Base-by-base conservation (phyloP, 2,113 vertebrate genomes). In the Caracal caracal region DNA sequence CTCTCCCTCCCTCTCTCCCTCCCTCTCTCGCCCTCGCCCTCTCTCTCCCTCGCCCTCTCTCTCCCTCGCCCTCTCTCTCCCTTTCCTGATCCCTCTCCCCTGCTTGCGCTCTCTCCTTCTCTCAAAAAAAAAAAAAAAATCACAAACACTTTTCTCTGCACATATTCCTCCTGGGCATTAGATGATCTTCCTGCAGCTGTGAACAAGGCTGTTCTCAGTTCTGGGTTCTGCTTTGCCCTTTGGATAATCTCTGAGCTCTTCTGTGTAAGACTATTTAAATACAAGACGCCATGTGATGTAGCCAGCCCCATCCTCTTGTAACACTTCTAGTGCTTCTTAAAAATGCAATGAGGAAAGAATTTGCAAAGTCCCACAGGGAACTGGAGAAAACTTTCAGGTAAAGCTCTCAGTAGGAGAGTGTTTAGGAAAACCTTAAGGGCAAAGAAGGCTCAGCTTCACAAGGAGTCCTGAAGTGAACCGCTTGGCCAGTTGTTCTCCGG, bases 131-230 rank as follows among this genome's bases (percentile, higher is more conserved):
- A 53, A 16, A 53, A 53, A 53, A 53, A 53, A 59, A 59, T 59
- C 56, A 59, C 56, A 59, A 59, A 59, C 40, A 81, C 8, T 35
- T 83, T 97, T 84, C 78, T 88, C 37, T 63, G 7, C 37, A 78
- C 10, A 71, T 61, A 22, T 37, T 30, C 56, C 30, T 84, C 76
- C 80, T 85, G 53, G 30, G 43, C 9, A 16, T 78, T 94, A 78
- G 26, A 73, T n/a, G 47, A 86, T 71, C 47, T 93, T 82, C 51
- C 37, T 40, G 81, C 17, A 91, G 65, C 40, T 84, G 20, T 90
- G 71, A 88, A 13, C 49, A 96, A 94, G 71, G 82, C 53, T 91
- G 5, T 53, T 83, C n/a, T 83, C 49, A 87, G 43, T 93, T 95
- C 82, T 90, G 75, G 40, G 53, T 94, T 30, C 70, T 88, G 43